These are phyloP conservation scores for Tetramorium bicarinatum DNA, from an alignment of 2,888 invertebrate genomes.

Conservation along the genomic window DNA sequence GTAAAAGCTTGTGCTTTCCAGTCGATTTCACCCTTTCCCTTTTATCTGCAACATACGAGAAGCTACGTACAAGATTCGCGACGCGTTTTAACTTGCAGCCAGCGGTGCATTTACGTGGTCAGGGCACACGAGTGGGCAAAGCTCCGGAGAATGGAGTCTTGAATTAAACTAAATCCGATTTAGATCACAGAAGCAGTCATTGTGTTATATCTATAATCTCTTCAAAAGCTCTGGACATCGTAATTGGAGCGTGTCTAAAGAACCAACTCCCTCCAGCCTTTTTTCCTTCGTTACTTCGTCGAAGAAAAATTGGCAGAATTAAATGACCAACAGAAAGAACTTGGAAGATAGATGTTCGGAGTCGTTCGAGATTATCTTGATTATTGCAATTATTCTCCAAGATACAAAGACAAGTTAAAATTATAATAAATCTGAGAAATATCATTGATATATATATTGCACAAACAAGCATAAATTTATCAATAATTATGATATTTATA, in stretches of 20 bases:
- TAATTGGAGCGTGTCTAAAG: slow-evolving; percentile 76
- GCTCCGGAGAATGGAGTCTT: slow-evolving; percentile 65
- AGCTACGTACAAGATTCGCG: slow-evolving; percentile 68
- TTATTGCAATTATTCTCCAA: slow-evolving; percentile 8
- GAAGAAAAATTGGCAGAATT: slow-evolving; percentile 63
- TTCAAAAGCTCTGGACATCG: slow-evolving; percentile 67
- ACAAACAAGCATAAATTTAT: background rate
- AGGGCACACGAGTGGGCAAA: slow-evolving; percentile 55
- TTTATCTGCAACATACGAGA: slow-evolving; percentile 66
- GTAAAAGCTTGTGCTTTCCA: slow-evolving; percentile 76
- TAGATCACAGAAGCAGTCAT: slow-evolving; percentile 68
- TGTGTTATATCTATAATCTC: slow-evolving; percentile 73
- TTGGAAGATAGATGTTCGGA: slow-evolving; percentile 22
- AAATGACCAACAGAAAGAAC: slow-evolving; percentile 43
- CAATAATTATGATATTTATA: background rate
- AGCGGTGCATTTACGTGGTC: slow-evolving; percentile 61
- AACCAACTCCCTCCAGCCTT: slow-evolving; percentile 31
- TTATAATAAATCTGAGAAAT: slow-evolving; percentile 2
- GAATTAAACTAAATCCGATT: slow-evolving; percentile 76
- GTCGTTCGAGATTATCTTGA: slow-evolving; percentile 6
- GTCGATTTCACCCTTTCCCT: slow-evolving; percentile 76
- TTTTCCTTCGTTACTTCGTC: slow-evolving; percentile 31
- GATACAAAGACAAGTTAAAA: slow-evolving; percentile 12
- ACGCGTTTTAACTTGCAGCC: slow-evolving; percentile 70
- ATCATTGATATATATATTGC: background rate